Evolutionary conservation across 2,888 invertebrate genomes (phyloP).

Genomic region (Gerosis bhagava): DNA sequence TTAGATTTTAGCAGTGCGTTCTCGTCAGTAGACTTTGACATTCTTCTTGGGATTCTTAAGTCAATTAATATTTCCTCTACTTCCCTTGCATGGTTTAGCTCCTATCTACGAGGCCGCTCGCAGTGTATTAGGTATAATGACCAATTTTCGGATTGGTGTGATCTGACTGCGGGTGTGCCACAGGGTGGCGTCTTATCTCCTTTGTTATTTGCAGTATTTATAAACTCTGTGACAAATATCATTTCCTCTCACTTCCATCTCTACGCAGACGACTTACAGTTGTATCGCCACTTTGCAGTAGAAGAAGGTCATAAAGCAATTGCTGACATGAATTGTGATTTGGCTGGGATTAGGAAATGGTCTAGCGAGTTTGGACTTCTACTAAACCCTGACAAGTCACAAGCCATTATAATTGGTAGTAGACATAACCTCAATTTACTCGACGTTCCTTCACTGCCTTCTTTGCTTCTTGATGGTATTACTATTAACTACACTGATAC

Average conservation of each 20-base stretch:
- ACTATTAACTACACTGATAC: neutral
- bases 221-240: neutral
- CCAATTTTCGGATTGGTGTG: neutral
- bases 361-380: neutral
- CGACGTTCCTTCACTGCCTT: neutral
- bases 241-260: conserved; percentile 1
- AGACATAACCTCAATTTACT: neutral
- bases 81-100: neutral
- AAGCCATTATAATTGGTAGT: neutral
- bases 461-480: neutral
- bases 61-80: neutral
- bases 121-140: neutral
- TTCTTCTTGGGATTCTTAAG: conserved; percentile 24
- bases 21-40: neutral
- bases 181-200: conserved; percentile 1
- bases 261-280: conserved; percentile 2
- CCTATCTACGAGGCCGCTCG: conserved; percentile 2
- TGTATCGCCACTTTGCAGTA: neutral
- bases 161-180: neutral
- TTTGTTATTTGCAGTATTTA: neutral
- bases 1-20: neutral
- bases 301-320: neutral
- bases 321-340: neutral
- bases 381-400: neutral
- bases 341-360: neutral